Evolutionary conservation across 1,140 invertebrate genomes (phyloP), one percentile per base, ranked within the genome.

Genomic region (Zaprionus tsacasi): DNA sequence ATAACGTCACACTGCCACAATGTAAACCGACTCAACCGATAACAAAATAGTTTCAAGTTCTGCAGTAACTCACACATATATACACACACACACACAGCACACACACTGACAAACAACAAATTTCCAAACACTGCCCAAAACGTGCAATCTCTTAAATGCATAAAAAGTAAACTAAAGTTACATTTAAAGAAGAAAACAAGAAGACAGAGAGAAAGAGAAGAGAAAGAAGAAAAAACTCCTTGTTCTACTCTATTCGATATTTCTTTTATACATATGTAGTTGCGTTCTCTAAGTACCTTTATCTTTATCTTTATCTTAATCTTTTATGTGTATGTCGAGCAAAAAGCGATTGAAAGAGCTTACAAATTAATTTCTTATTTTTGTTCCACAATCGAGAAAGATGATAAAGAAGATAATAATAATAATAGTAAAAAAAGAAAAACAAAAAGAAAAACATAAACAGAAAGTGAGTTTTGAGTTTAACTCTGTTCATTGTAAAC

Each of bases 401-500:
- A 58, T 66, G 35, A 70, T 61, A 25, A 60, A 54, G 67, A 69
- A 50, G 17, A 70, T 67, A 48, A 73, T 60, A 36, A 60, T 56
- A 15, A 72, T 57, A 36, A 52, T 48, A 65, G 64, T 68, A 78
- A 79, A 72, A 82, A 80, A 85, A 50, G 45, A 64, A 10, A 25
- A 61, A 55, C 33, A 67, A 21, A 50, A 55, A 64, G 8, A 15
- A 61, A 55, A 50, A 67, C 78, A 81, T 60, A 83, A 81, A 81
- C 60, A 69, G 56, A 74, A 78, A 80, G 61, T 83, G 83, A 87
- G 83, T 87, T 82, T 91, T 86, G 87, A 89, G 85, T 88, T 85
- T 54, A 88, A 89, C 86, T 89, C 85, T 85, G 81, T 88, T 89
- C 81, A 89, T 89, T 89, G 85, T 89, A 89, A 85, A 89, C 85